A percentile compares a stretch with the other conserved stretches of the same genome.
phyloP scores from a whole-genome alignment of 2,888 invertebrate genomes.

The Leptogaster cylindrica region DNA sequence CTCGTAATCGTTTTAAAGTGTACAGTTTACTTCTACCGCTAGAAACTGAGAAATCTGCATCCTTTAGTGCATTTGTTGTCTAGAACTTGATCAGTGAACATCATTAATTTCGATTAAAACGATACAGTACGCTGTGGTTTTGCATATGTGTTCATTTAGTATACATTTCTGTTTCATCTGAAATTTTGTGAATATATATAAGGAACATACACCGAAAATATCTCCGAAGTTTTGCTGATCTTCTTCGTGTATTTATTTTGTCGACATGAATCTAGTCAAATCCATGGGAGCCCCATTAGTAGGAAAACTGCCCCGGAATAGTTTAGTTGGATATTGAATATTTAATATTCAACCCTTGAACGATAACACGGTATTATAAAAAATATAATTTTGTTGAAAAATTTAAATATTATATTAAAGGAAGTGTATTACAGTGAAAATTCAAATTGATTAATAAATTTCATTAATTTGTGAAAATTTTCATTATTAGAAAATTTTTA shows the following conservation, averaged over 20 bases:
- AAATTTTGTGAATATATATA: constrained; percentile 3
- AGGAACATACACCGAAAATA: constrained; percentile 17
- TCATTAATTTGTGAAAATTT: too few relatives aligned
- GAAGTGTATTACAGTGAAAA: background rate
- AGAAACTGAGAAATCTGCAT: constrained; percentile 56
- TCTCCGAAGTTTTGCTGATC: background rate
- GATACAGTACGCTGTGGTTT: background rate
- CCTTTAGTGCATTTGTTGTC: constrained; percentile 63
- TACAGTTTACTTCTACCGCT: constrained; percentile 31
- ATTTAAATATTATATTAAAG: background rate
- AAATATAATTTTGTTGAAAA: background rate
- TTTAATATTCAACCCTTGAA: background rate
- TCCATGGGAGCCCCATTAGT: constrained; percentile 19
- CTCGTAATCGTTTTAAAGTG: constrained; percentile 4
- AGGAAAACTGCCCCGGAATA: constrained; percentile 27
- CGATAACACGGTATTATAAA: background rate
- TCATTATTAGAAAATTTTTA: too few relatives aligned
- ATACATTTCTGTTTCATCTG: background rate
- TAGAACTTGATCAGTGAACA: constrained; percentile 61
- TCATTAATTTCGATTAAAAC: constrained; percentile 48
- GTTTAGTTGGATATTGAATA: constrained; percentile 19
- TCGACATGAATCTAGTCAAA: constrained; percentile 24
- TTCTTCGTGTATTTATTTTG: constrained; percentile 25
- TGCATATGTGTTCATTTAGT: background rate
- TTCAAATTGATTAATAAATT: too few relatives aligned